phyloP scores from a whole-genome alignment of 2,113 vertebrate species.

The Caretta caretta region DNA sequence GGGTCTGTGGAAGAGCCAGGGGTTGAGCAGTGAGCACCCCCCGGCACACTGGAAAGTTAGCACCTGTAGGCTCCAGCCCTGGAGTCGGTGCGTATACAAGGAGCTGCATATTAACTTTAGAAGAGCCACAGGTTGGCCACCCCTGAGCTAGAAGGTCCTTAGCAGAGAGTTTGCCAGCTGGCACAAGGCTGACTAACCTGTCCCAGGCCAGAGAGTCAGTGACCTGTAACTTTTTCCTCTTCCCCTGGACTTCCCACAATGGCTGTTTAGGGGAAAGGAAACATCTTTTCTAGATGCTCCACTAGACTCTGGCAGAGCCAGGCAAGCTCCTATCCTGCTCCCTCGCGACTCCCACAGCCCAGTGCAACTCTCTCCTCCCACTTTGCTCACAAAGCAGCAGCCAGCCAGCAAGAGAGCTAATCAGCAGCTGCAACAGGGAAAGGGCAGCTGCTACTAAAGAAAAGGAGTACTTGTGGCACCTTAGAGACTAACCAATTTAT shows the following conservation, averaged over 20 bases:
- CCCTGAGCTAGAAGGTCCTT: background rate
- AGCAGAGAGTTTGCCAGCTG: background rate
- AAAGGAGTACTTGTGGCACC: too few relatives aligned
- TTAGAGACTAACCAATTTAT: too few relatives aligned
- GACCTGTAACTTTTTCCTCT: background rate
- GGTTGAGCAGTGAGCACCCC: too few relatives aligned
- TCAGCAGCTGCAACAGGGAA: background rate
- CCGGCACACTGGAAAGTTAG: too few relatives aligned
- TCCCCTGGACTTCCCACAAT: background rate
- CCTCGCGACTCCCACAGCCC: fast-evolving
- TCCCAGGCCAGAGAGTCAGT: background rate
- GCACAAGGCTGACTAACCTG: background rate
- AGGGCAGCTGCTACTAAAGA: background rate
- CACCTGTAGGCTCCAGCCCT: too few relatives aligned
- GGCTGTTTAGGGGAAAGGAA: background rate
- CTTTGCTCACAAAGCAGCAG: background rate
- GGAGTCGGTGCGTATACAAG: too few relatives aligned
- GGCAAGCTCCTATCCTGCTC: background rate
- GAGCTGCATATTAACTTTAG: too few relatives aligned
- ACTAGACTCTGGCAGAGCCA: background rate
- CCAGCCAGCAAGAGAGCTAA: background rate
- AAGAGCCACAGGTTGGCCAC: too few relatives aligned
- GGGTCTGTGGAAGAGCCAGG: too few relatives aligned
- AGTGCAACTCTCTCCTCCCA: background rate
- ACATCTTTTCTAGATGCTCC: background rate